Conservation (phyloP, 2,888 invertebrate genomes). For the Mythimna ferrago region DNA sequence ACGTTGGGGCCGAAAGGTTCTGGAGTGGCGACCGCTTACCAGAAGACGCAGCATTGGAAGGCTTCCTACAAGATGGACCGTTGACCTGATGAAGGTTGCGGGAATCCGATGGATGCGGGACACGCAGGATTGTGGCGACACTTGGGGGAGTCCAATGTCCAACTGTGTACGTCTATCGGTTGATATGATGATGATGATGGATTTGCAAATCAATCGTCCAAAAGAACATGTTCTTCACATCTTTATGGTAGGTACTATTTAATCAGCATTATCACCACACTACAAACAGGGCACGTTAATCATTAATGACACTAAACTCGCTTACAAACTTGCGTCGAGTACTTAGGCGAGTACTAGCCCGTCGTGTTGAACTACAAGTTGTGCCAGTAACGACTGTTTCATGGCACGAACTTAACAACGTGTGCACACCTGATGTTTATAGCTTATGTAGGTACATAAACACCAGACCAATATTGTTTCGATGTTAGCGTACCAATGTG, state of each 20-base stretch:
- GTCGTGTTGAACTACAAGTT: slow-evolving; percentile 15
- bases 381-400: slow-evolving; percentile 11
- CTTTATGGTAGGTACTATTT: background rate
- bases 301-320: background rate
- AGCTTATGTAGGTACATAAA: background rate
- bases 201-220: too few relatives aligned
- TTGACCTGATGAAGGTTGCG: too few relatives aligned
- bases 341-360: background rate
- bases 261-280: background rate
- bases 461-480: background rate
- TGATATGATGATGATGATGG: too few relatives aligned
- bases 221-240: background rate
- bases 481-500: background rate
- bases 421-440: slow-evolving; percentile 11
- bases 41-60: too few relatives aligned
- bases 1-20: too few relatives aligned
- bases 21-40: too few relatives aligned
- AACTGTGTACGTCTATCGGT: too few relatives aligned
- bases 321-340: slow-evolving; percentile 12
- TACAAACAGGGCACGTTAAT: background rate
- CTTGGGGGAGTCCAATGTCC: too few relatives aligned
- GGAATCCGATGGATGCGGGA: too few relatives aligned
- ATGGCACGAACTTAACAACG: background rate
- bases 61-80: too few relatives aligned
- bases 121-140: too few relatives aligned